Evolutionary conservation across 2,797 vertebrate genomes (phyloP).

Genomic region (Vespertilio murinus): DNA sequence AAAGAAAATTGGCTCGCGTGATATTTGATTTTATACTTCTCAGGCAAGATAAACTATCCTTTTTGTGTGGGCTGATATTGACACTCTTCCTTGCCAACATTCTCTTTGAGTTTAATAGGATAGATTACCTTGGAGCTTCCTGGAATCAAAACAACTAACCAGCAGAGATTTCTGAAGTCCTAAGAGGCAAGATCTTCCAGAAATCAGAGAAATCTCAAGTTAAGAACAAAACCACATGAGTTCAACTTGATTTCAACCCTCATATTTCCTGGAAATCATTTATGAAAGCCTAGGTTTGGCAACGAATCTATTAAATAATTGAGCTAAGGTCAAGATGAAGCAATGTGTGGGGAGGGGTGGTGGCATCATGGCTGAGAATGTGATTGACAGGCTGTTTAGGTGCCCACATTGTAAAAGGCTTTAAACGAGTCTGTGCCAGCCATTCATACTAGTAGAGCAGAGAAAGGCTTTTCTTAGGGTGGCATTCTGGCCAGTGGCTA

Average conservation of each 20-base stretch:
- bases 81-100: background rate
- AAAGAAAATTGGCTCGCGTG: constrained; percentile 11
- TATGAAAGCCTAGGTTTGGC: constrained; percentile 48
- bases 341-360: background rate
- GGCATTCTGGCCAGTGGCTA: background rate
- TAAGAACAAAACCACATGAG: constrained; percentile 33
- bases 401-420: too few relatives aligned
- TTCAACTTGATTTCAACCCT: constrained; percentile 39
- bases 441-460: fast-evolving
- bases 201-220: constrained; percentile 32
- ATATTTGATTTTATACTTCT: constrained; percentile 37
- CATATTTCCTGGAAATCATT: constrained; percentile 53
- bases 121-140: constrained; percentile 50
- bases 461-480: background rate
- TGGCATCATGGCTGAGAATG: background rate
- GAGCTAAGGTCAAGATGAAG: background rate
- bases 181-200: constrained; percentile 4
- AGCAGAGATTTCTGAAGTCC: constrained; percentile 8
- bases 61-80: background rate
- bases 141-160: constrained; percentile 46
- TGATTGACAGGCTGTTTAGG: background rate
- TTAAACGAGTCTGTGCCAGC: fast-evolving
- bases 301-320: background rate
- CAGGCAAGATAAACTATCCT: background rate
- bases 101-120: constrained; percentile 38